These are phyloP conservation scores for Perizoma flavofasciatum DNA, from an alignment of 2,888 invertebrate species.

Conservation along the genomic window DNA sequence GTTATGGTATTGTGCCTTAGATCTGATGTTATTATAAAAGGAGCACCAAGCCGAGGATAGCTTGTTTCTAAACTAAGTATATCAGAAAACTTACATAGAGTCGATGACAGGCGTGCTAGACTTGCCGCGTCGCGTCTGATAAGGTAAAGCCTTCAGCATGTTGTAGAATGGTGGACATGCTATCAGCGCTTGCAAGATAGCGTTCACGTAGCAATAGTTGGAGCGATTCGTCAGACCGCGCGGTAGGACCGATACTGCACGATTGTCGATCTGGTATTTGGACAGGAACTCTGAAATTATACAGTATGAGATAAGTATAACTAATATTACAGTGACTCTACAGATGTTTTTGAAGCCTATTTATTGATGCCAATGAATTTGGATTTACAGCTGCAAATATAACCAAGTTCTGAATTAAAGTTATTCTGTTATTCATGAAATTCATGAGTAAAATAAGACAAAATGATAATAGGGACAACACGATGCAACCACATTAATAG, in stretches of 20 bases:
- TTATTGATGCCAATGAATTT: too few relatives aligned
- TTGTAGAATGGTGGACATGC: slow-evolving; percentile 98
- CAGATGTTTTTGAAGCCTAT: too few relatives aligned
- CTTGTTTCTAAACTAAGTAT: too few relatives aligned
- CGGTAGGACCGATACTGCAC: slow-evolving; percentile 91
- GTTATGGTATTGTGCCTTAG: too few relatives aligned
- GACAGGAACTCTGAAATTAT: slow-evolving; percentile 88
- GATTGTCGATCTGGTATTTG: slow-evolving; percentile 90
- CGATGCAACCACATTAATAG: background rate
- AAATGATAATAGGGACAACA: background rate
- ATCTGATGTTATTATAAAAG: too few relatives aligned
- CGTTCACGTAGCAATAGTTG: slow-evolving; percentile 98
- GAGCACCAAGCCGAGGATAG: too few relatives aligned
- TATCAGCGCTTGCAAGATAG: slow-evolving; percentile 95
- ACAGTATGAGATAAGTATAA: slow-evolving; percentile 1
- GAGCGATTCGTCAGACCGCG: slow-evolving; percentile 96
- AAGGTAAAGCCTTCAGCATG: slow-evolving; percentile 90
- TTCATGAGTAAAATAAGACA: background rate
- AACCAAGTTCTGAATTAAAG: too few relatives aligned
- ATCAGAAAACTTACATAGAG: slow-evolving; percentile 89
- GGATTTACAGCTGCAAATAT: too few relatives aligned
- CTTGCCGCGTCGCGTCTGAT: slow-evolving; percentile 84
- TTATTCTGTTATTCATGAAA: too few relatives aligned
- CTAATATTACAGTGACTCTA: too few relatives aligned
- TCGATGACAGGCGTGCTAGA: slow-evolving; percentile 94